Evolutionary conservation across 2,797 vertebrate species (phyloP).

Genomic region (Pachyuromys duprasi): DNA sequence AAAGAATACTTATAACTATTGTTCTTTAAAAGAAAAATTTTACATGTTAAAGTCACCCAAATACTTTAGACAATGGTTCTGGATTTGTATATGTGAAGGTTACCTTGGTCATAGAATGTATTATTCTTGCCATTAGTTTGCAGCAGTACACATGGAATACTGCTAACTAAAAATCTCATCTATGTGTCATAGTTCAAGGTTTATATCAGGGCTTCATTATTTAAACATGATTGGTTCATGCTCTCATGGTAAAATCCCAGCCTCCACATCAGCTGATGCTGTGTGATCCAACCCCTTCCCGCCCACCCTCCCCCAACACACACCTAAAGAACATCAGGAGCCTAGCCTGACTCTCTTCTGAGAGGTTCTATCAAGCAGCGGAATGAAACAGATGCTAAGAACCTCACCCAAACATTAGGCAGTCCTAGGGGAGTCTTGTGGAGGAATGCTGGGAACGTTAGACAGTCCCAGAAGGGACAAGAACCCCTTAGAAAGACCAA

Average conservation of each 20-base stretch:
- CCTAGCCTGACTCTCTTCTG: no score
- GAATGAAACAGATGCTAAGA: no score
- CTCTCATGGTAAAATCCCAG: not conserved
- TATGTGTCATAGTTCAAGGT: not conserved
- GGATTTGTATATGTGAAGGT: not conserved
- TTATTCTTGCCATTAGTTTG: not conserved
- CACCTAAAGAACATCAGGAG: not conserved
- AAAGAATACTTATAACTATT: not conserved
- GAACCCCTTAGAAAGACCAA: no score
- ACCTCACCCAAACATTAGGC: no score
- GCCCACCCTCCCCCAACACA: no score
- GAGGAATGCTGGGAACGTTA: no score
- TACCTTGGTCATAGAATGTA: not conserved
- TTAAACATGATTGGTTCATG: not conserved
- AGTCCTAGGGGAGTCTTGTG: no score
- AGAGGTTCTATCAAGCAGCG: no score
- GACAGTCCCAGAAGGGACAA: no score
- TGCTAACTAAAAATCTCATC: not conserved
- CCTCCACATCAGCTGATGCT: not conserved
- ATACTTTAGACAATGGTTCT: not conserved
- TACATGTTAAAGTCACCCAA: conserved; percentile 43
- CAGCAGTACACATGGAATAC: not conserved
- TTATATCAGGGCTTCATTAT: not conserved
- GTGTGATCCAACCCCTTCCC: not conserved
- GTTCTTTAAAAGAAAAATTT: not conserved